Evolutionary conservation across 2,113 vertebrate species (phyloP), one percentile per base, ranked within the genome.

Genomic region (Xenopus borealis): DNA sequence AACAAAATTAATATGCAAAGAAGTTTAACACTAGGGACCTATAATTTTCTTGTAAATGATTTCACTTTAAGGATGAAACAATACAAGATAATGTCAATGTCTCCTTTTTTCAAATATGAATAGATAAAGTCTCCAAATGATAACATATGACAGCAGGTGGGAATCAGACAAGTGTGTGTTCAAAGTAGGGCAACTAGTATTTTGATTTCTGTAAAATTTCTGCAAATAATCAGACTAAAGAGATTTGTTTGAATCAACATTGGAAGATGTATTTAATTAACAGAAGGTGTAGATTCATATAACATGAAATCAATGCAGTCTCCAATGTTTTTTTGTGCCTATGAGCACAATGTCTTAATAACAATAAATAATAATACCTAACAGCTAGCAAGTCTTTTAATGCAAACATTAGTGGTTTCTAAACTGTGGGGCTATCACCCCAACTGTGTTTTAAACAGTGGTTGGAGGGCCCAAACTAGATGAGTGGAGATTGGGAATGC

Each of bases 1-100:
- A 97, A 97, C 95, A 95, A 94, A 96, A 97, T 98, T 96, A 98
- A 94, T 96, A 98, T 97, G 94, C 95, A 96, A 98, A 98, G 93
- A 93, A 92, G 89, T 92, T 93, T 90, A 92, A 86, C 94, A 94
- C 93, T 88, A 85, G 93, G 94, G 94, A 94, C 94, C 93, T 92
- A 92, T 98, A 92, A 97, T 98, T 97, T 96, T 94, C 93, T 91
- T 88, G 89, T 91, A 96, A 95, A 96, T 95, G 89, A 91, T 94
- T 96, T 95, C 89, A 80, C 91, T 94, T 93, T 94, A 93, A 92
- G 92, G 89, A 95, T 95, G 92, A 95, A 97, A 94, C 90, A 90
- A 87, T 87, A 90, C 81, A 91, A 93, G 91, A 95, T 93, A 93
- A 94, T 92, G 91, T 87, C 87, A 89, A 92, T 95, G 91, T 89